A percentile compares a stretch with the other conserved stretches of the same genome.
Evolutionary conservation across 2,888 invertebrate species (phyloP).

Genomic region (Craniophora ligustri): DNA sequence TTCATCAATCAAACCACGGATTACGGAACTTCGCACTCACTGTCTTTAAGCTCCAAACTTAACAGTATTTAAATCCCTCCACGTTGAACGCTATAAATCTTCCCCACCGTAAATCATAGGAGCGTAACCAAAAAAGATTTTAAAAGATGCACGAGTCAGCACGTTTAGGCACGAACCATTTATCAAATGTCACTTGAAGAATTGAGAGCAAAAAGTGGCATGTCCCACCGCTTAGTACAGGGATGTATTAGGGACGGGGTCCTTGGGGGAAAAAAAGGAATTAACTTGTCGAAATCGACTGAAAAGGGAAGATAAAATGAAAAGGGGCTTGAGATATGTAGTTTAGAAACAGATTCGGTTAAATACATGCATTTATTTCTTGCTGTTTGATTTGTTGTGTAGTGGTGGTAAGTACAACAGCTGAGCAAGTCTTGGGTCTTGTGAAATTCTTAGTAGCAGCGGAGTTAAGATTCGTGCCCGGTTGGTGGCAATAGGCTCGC

Average conservation of each 20-base stretch:
- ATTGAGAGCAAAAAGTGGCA: slow-evolving; percentile 53
- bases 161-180: slow-evolving; percentile 53
- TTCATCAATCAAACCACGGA: slow-evolving; percentile 12
- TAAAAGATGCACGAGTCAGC: slow-evolving; percentile 63
- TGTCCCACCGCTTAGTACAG: slow-evolving; percentile 42
- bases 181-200: slow-evolving; percentile 62
- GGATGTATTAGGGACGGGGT: slow-evolving; percentile 25
- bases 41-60: slow-evolving; percentile 17
- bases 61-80: slow-evolving; percentile 31
- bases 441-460: too few relatives aligned
- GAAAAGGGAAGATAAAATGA: background rate
- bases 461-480: too few relatives aligned
- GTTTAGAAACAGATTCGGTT: too few relatives aligned
- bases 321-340: too few relatives aligned
- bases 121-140: slow-evolving; percentile 43
- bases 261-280: slow-evolving; percentile 9
- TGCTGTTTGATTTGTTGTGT: too few relatives aligned
- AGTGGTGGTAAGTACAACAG: too few relatives aligned
- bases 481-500: too few relatives aligned
- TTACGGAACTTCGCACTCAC: slow-evolving; percentile 11
- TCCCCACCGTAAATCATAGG: slow-evolving; percentile 41
- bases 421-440: too few relatives aligned
- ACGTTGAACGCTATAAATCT: slow-evolving; percentile 47
- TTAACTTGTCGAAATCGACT: slow-evolving; percentile 21
- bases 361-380: too few relatives aligned